phyloP scores from a whole-genome alignment of 2,797 vertebrate genomes.

The Kryptopterus vitreolus region DNA sequence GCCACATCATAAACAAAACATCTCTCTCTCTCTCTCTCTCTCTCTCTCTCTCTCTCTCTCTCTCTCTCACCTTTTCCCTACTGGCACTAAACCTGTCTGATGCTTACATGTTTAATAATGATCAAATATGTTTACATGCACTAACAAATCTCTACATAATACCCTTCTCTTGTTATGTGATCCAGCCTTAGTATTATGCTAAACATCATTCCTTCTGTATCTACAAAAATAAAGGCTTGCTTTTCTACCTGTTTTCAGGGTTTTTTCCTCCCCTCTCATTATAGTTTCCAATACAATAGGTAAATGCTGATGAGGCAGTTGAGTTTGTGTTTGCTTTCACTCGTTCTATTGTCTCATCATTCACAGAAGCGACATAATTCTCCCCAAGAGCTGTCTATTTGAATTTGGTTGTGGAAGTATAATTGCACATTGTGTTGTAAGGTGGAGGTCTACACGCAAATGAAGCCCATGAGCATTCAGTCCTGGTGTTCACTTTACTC shows the following conservation, averaged over 20 bases:
- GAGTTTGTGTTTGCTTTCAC: slow-evolving; percentile 57
- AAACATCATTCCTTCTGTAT: slow-evolving; percentile 57
- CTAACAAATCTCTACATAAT: slow-evolving; percentile 60
- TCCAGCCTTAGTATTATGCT: slow-evolving; percentile 49
- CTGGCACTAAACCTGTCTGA: slow-evolving; percentile 58
- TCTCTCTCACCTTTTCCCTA: slow-evolving; percentile 48
- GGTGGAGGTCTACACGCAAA: slow-evolving; percentile 68
- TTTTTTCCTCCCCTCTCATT: slow-evolving; percentile 30
- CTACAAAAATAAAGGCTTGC: slow-evolving; percentile 27
- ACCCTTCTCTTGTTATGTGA: slow-evolving; percentile 43
- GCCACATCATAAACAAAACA: slow-evolving; percentile 55
- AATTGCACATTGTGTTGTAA: slow-evolving; percentile 70
- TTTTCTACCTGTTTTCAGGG: slow-evolving; percentile 41
- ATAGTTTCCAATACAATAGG: slow-evolving; percentile 59
- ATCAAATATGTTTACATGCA: slow-evolving; percentile 59
- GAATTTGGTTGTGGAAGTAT: slow-evolving; percentile 70
- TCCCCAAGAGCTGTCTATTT: slow-evolving; percentile 67
- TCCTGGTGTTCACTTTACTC: slow-evolving; percentile 69
- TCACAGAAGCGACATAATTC: slow-evolving; percentile 62
- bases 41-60: slow-evolving; percentile 29
- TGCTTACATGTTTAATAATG: slow-evolving; percentile 60
- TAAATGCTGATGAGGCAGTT: slow-evolving; percentile 67
- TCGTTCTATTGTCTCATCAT: slow-evolving; percentile 55
- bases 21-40: slow-evolving; percentile 33
- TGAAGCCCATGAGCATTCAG: slow-evolving; percentile 75